phyloP scores from a whole-genome alignment of 2,888 invertebrate species.

The Chymomyza caudatula region DNA sequence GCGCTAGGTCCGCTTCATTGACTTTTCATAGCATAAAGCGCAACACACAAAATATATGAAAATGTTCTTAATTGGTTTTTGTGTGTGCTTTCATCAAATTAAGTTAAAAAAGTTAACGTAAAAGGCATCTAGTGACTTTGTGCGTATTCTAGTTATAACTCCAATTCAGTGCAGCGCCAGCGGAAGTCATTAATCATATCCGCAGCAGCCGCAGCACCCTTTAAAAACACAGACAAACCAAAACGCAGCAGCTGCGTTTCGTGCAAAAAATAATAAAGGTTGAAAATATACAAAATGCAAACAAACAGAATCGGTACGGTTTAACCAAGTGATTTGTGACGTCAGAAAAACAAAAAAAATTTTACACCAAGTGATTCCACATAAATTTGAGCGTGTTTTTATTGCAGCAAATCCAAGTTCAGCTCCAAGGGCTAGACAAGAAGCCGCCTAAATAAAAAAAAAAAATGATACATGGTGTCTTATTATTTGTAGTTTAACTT shows the following conservation, averaged over 20 bases:
- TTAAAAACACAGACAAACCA: constrained; percentile 16
- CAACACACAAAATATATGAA: constrained; percentile 20
- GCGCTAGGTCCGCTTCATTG: constrained; percentile 62
- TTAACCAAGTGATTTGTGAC: constrained; percentile 18
- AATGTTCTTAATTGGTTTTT: constrained; percentile 12
- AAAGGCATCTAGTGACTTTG: background rate
- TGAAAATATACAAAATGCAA: constrained; percentile 31
- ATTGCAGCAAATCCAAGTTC: too few relatives aligned
- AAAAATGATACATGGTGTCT: background rate
- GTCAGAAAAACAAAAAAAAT: background rate
- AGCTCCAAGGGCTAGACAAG: background rate
- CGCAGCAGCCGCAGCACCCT: background rate
- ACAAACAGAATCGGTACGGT: constrained; percentile 27
- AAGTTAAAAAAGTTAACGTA: background rate
- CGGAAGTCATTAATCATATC: constrained; percentile 19
- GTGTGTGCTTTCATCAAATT: background rate
- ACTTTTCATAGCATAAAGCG: constrained; percentile 53
- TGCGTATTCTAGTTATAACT: background rate
- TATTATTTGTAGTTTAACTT: constrained; percentile 7
- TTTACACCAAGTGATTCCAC: background rate
- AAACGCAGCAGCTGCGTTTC: constrained; percentile 27
- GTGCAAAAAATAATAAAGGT: constrained; percentile 26
- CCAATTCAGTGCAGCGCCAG: background rate
- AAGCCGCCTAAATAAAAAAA: constrained; percentile 13
- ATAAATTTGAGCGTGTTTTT: constrained; percentile 7